Evolutionary conservation across 2,888 invertebrate species (phyloP), one percentile per base, ranked within the genome.

Genomic region (Formica aserva): DNA sequence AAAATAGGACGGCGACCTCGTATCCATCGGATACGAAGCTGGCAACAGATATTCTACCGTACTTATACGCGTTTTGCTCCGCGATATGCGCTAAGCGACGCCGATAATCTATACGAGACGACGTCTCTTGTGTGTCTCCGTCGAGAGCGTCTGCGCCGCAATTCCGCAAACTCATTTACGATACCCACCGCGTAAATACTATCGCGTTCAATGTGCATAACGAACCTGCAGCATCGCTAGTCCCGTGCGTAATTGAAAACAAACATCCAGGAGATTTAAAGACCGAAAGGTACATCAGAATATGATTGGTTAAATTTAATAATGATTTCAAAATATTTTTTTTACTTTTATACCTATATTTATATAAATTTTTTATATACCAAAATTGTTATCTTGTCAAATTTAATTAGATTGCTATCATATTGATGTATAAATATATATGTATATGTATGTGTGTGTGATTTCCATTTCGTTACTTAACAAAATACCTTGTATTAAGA

Each of bases 1-100:
- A 65, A 89, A 87, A 88, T 88, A 62, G 87, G 83, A 63, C 86
- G 22, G 69, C 69, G 69, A 66, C 84, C 83, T 85, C 75, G 82
- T 77, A 65, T 26, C 57, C n/a, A 48, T 48, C 45, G 62, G 63
- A 71, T 82, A 76, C 35, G 41, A 74, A 45, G 26, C 22, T 65
- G 60, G 75, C 26, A 74, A 66, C 72, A 77, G 62, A 76, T 81
- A 82, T 57, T 62, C 65, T 82, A 82, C 0, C 75, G 76, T 85
- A 80, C 26, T 82, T 82, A 75, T 52, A 67, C n/a, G n/a, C 75
- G 85, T 87, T 89, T 89, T 88, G 71, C 78, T 83, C 66, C 78
- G 76, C 65, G n/a, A 65, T 45, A 57, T 62, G 67, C 55, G 65
- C 62, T 82, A 77, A 65, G 67, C 78, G 69, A 35, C 80, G 57